These are phyloP conservation scores for Lates calcarifer DNA, from an alignment of 2,113 vertebrate genomes.

Conservation along the genomic window DNA sequence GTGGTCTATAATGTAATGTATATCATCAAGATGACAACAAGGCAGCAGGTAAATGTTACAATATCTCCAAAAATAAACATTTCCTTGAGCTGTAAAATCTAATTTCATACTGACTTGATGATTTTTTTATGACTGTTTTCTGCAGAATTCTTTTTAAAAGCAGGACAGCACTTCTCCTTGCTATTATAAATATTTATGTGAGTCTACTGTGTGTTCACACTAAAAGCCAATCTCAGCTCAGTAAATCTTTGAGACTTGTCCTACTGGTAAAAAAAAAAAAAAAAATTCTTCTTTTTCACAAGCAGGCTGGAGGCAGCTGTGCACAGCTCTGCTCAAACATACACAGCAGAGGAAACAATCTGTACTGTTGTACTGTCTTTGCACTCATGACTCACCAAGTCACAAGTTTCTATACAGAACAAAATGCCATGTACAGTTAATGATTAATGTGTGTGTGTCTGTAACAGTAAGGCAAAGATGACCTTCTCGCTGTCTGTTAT, in stretches of 20 bases:
- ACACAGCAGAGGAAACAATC: background rate
- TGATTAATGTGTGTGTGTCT: constrained; percentile 49
- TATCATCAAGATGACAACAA: constrained; percentile 10
- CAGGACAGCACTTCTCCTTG: background rate
- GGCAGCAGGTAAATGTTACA: background rate
- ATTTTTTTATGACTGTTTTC: too few relatives aligned
- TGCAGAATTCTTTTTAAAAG: background rate
- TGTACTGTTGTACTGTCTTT: background rate
- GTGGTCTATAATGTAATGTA: background rate
- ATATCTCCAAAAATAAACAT: background rate
- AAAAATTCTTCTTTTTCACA: background rate
- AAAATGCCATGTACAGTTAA: constrained; percentile 40
- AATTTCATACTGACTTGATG: too few relatives aligned
- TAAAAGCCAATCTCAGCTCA: background rate
- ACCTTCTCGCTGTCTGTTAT: constrained; percentile 42
- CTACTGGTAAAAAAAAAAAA: background rate
- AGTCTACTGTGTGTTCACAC: background rate
- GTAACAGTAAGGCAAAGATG: constrained; percentile 35
- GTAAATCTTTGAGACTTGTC: background rate
- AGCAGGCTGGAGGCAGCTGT: too few relatives aligned
- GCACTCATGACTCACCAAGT: constrained; percentile 10
- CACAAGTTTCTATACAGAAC: constrained; percentile 12
- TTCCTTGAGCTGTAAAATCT: background rate
- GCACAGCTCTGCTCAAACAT: constrained; percentile 9
- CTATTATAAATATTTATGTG: background rate